Conservation (phyloP, 2,113 vertebrate genomes). For the Aegypius monachus region DNA sequence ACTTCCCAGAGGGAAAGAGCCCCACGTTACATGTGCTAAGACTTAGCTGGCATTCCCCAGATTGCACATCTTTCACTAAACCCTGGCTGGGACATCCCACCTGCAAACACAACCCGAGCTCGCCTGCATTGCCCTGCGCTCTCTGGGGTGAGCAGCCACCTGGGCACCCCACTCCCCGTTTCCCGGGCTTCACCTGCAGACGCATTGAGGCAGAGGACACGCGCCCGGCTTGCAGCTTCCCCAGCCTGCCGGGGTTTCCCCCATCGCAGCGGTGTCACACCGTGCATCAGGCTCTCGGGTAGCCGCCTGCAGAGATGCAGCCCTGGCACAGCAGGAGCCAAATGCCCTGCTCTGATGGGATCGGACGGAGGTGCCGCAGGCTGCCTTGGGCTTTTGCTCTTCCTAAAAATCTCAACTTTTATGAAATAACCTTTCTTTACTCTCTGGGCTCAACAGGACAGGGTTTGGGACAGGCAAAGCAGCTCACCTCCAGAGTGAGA, state of each 20-base stretch:
- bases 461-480: background rate
- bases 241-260: background rate
- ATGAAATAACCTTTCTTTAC: background rate
- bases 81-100: background rate
- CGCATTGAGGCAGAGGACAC: accelerated
- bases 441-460: accelerated
- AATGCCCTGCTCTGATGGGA: accelerated
- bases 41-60: background rate
- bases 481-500: background rate
- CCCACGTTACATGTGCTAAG: background rate
- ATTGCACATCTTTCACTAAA: too few species aligned
- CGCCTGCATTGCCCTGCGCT: background rate
- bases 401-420: background rate
- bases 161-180: accelerated
- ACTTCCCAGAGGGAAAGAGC: background rate
- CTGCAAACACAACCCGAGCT: background rate
- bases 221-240: background rate
- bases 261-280: accelerated
- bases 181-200: background rate
- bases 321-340: background rate
- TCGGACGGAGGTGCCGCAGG: accelerated
- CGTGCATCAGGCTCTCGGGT: accelerated
- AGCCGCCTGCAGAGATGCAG: too few species aligned
- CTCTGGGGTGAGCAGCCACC: accelerated
- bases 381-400: accelerated